Conservation (phyloP, 2,797 vertebrate species). For the Paguma larvata region DNA sequence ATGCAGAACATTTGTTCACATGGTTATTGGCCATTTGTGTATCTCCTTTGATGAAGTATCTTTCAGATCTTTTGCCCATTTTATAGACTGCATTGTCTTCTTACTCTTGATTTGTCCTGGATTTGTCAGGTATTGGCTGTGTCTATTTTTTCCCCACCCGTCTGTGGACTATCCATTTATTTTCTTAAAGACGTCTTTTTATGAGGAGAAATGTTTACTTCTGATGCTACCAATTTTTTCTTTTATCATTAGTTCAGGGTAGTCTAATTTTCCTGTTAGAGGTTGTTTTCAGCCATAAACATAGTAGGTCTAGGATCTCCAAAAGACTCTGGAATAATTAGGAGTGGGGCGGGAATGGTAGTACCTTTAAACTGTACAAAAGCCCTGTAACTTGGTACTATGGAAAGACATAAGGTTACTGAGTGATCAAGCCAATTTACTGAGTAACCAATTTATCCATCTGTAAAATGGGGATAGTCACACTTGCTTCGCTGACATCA, state of each 20-base stretch:
- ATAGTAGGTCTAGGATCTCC: neutral
- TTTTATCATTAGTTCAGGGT: neutral
- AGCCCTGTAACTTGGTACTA: neutral
- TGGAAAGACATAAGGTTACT: neutral
- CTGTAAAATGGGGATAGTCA: neutral
- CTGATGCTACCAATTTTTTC: neutral
- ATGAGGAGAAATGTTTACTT: conserved; percentile 37
- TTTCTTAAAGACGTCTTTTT: neutral
- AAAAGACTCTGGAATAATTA: neutral
- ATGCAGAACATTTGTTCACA: neutral
- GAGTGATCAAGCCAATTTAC: neutral
- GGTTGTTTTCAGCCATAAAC: neutral
- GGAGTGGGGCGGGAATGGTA: neutral
- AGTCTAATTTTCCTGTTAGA: conserved; percentile 7
- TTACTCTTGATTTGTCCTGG: neutral
- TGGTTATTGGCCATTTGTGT: neutral
- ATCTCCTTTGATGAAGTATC: conserved; percentile 8
- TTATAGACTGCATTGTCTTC: neutral
- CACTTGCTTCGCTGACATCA: neutral
- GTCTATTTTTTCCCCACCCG: neutral
- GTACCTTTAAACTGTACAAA: neutral
- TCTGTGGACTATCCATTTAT: neutral
- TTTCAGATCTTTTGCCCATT: neutral
- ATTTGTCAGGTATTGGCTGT: neutral
- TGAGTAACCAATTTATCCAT: neutral